Conservation (phyloP, 2,888 invertebrate genomes). For the Stenodema calcarata region DNA sequence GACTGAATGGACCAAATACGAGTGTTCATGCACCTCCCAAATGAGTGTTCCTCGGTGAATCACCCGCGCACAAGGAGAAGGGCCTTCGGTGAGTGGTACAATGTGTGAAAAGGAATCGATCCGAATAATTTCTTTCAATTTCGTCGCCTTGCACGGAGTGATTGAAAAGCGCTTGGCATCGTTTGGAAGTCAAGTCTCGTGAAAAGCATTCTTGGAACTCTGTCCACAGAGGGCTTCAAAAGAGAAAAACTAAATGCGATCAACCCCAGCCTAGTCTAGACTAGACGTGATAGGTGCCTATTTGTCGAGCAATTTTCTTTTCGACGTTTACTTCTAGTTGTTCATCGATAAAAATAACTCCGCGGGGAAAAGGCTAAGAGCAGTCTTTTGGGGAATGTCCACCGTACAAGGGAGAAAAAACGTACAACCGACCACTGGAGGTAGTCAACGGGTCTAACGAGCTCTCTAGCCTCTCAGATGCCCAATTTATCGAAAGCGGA, state of each 20-base stretch:
- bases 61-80: too few species aligned
- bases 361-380: not conserved
- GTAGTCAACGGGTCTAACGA: not conserved
- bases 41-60: too few species aligned
- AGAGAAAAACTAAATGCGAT: too few species aligned
- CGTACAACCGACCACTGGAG: not conserved
- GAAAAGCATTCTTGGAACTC: not conserved
- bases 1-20: too few species aligned
- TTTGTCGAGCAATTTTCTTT: not conserved
- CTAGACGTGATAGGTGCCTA: not conserved
- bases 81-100: too few species aligned
- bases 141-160: not conserved
- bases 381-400: not conserved
- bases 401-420: not conserved
- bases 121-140: too few species aligned
- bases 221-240: too few species aligned
- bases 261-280: not conserved
- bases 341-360: not conserved
- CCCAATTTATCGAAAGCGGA: conserved; percentile 18
- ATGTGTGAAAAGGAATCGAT: too few species aligned
- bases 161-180: not conserved
- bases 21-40: too few species aligned
- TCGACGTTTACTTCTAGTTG: not conserved
- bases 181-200: not conserved
- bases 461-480: not conserved